Evolutionary conservation across 2,113 vertebrate species (phyloP), one percentile per base, ranked within the genome.

Genomic region (Pterophyllum scalare): DNA sequence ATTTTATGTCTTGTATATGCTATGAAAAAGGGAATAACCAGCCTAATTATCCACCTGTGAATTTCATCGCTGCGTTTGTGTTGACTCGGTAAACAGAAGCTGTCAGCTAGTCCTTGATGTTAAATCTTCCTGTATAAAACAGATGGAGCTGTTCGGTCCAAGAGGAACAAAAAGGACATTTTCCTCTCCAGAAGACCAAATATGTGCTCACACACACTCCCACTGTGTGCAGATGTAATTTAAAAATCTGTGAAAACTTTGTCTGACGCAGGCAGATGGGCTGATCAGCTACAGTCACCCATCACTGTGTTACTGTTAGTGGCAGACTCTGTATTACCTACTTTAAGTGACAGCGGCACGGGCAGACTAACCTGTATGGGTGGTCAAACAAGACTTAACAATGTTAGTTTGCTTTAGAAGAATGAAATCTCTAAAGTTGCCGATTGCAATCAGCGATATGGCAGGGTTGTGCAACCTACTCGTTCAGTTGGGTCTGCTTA

Each of bases 321-420:
- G 65, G 65, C 65, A 49, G 65, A 70, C 65, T 19, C 72, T 79
- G n/a, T 59, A 56, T n/a, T n/a, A n/a, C 57, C 62, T 52, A 59
- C 19, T 19, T 24, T 59, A 60, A 75, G 33, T 4, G 14, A 57
- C 31, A 74, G 87, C 80, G 88, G 92, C 93, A 90, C 70, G 85
- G 78, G 72, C 82, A 56, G 75, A 83, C 86, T 83, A 77, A 86
- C 79, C 58, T 59, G 93, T 83, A 84, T 88, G 83, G 74, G 33
- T 31, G 28, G 62, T 80, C 31, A 1, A 77, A 80, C 60, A 70
- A 77, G 52, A 80, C 22, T 35, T 22, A 75, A 83, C 90, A 82
- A 70, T 86, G 84, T 91, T 93, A 83, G 75, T 89, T 90, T 88
- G 75, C 81, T 40, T 40, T 77, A n/a, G 20, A 46, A 62, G 67